Conservation (phyloP, 2,113 vertebrate genomes). For the Zapornia atra region DNA sequence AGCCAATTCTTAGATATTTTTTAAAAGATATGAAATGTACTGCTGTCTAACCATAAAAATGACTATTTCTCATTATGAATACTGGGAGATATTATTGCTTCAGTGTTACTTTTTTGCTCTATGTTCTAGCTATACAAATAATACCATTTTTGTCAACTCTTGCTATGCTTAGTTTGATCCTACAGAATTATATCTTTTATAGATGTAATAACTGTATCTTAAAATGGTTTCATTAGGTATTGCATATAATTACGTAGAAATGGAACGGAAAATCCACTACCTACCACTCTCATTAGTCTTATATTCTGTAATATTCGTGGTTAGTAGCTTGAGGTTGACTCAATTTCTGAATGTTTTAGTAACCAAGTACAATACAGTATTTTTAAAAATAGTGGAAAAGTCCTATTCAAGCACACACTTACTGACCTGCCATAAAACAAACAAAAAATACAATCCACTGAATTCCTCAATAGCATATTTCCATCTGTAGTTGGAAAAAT, state of each 20-base stretch:
- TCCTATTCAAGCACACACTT: constrained; percentile 24
- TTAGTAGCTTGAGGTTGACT: constrained; percentile 38
- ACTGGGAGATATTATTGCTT: background rate
- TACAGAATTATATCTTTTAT: background rate
- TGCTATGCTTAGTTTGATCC: background rate
- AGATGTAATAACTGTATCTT: background rate
- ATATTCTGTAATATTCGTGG: background rate
- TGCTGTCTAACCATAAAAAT: background rate
- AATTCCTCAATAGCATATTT: constrained; percentile 11
- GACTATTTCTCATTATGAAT: background rate
- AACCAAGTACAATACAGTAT: constrained; percentile 50
- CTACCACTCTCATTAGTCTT: background rate
- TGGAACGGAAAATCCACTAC: constrained; percentile 19
- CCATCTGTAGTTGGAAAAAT: background rate
- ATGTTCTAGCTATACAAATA: background rate
- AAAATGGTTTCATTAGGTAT: constrained; percentile 18
- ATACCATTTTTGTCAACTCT: background rate
- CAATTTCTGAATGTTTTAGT: constrained; percentile 6
- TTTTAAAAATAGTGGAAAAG: background rate
- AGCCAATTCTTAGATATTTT: background rate
- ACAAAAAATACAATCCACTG: background rate
- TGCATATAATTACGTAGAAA: constrained; percentile 39
- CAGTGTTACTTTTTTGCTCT: background rate
- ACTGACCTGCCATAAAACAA: background rate
- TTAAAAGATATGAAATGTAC: background rate